Evolutionary conservation across 2,797 vertebrate genomes (phyloP).

Genomic region (Xiphorhynchus erythropygius): DNA sequence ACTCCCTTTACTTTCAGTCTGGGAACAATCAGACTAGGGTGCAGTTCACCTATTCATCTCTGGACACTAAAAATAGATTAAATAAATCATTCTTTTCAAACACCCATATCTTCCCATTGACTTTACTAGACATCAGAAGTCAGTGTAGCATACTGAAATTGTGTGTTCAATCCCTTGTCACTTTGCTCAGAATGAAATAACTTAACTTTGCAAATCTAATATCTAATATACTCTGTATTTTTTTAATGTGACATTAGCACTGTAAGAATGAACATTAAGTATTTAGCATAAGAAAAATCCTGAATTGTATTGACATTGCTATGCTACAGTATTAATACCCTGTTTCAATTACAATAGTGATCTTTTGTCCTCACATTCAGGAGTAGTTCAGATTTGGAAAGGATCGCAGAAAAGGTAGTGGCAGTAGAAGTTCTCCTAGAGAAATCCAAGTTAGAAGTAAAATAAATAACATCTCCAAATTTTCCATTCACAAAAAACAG

Average conservation of each 20-base stretch:
- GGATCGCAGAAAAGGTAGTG: neutral
- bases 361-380: neutral
- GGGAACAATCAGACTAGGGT: neutral
- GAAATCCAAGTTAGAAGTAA: neutral
- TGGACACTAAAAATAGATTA: neutral
- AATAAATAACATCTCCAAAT: neutral
- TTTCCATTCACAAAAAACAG: neutral
- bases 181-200: neutral
- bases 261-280: neutral
- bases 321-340: neutral
- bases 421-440: neutral
- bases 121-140: neutral
- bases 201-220: neutral
- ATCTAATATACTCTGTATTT: neutral
- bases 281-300: neutral
- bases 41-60: neutral
- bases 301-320: neutral
- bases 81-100: neutral
- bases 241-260: fast-evolving
- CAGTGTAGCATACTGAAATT: neutral
- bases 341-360: neutral
- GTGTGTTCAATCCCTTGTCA: neutral
- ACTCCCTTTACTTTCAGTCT: neutral
- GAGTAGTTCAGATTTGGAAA: neutral
- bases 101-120: neutral